Evolutionary conservation across 2,113 vertebrate genomes (phyloP), one percentile per base, ranked within the genome.

Genomic region (Aspiorhynchus laticeps): DNA sequence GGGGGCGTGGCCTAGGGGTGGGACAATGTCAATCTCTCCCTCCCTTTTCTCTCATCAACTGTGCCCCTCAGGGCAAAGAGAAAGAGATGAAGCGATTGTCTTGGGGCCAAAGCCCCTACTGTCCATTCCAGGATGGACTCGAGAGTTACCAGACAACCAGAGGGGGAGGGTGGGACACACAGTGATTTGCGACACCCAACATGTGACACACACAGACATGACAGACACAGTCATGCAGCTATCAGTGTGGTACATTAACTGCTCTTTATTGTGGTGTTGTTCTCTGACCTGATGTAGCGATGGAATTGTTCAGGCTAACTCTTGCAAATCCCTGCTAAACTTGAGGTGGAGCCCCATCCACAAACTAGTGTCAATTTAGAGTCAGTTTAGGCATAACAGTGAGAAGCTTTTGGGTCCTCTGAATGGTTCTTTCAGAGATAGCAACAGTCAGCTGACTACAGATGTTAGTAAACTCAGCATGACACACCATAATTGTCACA

Each of bases 181-280:
- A 89, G 83, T 75, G 67, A 87, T 53, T 59, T 76, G 56, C 36
- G 17, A 88, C 87, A 88, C 88, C 59, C 79, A 86, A 89, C 89
- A 87, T 87, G 84, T 87, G 86, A 92, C 88, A 92, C 89, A 92
- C 87, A 90, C 74, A 91, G 33, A 93, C 91, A 74, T 85, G 79
- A 84, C 85, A 85, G 90, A 88, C 82, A 93, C 89, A 90, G 88
- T 90, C 93, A 93, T 93, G 93, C 93, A 93, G 90, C 90, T 91
- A 88, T 80, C 53, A 61, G 53, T 41, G 33, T 41, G 53, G 53
- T 79, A 56, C 19, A 59, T 79, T 36, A 1, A 24, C n/a, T 26
- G 36, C 15, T 63, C 21, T 26, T 81, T 3, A 24, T 33, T 61
- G 31, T 3, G 11, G 21, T 63, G 38, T 9, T 63, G 2, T 28